Evolutionary conservation across 2,888 invertebrate genomes (phyloP).

Genomic region (Neelides folsomi): DNA sequence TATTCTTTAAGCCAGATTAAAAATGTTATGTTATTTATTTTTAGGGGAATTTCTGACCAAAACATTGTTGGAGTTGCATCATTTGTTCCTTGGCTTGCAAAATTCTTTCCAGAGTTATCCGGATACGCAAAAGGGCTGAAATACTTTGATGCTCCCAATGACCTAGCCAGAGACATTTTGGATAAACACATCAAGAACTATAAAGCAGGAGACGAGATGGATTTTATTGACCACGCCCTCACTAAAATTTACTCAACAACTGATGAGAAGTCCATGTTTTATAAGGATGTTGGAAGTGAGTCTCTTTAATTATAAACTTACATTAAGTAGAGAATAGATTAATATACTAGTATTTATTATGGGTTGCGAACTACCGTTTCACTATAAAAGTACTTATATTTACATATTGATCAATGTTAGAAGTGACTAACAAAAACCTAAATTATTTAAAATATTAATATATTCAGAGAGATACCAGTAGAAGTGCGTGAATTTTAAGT

Average conservation of each 20-base stretch:
- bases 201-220: constrained; percentile 20
- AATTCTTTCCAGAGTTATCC: constrained; percentile 19
- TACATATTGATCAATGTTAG: too few relatives aligned
- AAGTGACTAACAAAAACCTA: too few relatives aligned
- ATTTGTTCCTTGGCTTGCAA: constrained; percentile 28
- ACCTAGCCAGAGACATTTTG: constrained; percentile 22
- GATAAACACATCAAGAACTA: constrained; percentile 26
- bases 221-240: constrained; percentile 33
- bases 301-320: neutral
- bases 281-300: constrained; percentile 15
- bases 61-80: constrained; percentile 27
- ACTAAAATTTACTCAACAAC: constrained; percentile 27
- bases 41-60: constrained; percentile 26
- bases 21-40: too few relatives aligned
- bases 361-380: too few relatives aligned
- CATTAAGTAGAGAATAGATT: too few relatives aligned
- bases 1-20: too few relatives aligned
- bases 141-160: constrained; percentile 25
- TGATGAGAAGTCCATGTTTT: constrained; percentile 26
- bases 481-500: too few relatives aligned
- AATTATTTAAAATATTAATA: too few relatives aligned
- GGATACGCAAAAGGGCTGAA: constrained; percentile 25
- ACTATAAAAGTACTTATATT: too few relatives aligned
- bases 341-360: too few relatives aligned
- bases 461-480: too few relatives aligned